Percentiles rank a stretch among this genome's conserved stretches.
Conservation (phyloP, 2,797 vertebrate species). For the Urosaurus nigricauda region DNA sequence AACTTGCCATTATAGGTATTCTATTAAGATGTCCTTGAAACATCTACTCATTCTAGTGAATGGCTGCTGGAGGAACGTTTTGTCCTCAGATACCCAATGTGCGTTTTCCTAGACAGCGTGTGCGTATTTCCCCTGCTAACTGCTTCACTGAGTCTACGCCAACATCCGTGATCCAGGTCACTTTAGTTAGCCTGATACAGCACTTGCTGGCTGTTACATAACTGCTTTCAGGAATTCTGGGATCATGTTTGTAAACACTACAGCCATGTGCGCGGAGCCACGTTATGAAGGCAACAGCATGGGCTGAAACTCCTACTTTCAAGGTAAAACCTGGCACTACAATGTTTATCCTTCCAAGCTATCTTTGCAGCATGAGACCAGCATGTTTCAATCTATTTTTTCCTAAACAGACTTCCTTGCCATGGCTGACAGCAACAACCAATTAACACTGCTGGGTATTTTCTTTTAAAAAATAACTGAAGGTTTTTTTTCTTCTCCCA, state of each 20-base stretch:
- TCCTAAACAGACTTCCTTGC: neutral
- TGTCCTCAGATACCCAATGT: neutral
- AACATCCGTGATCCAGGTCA: slow-evolving; percentile 65
- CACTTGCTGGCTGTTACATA: slow-evolving; percentile 79
- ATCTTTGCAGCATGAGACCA: neutral
- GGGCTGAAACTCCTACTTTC: slow-evolving; percentile 75
- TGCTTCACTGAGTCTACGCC: neutral
- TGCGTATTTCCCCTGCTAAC: neutral
- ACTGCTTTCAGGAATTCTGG: slow-evolving; percentile 82
- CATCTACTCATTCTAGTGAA: slow-evolving; percentile 59
- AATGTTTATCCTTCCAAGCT: slow-evolving; percentile 63
- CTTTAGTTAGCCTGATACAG: slow-evolving; percentile 69
- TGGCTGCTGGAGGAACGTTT: slow-evolving; percentile 50
- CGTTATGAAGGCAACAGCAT: slow-evolving; percentile 77
- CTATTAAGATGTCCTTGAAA: slow-evolving; percentile 39
- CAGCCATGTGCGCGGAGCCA: slow-evolving; percentile 84
- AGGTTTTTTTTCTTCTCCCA: slow-evolving; percentile 37
- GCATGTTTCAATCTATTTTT: neutral
- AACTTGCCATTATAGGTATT: slow-evolving; percentile 46
- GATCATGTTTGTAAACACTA: slow-evolving; percentile 91
- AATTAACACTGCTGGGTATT: slow-evolving; percentile 3
- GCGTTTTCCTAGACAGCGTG: neutral
- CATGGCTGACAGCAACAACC: neutral
- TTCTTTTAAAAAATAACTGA: slow-evolving; percentile 17
- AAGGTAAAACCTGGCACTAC: slow-evolving; percentile 82